Base-by-base conservation (phyloP, 2,797 vertebrate species). In the Erethizon dorsatum region DNA sequence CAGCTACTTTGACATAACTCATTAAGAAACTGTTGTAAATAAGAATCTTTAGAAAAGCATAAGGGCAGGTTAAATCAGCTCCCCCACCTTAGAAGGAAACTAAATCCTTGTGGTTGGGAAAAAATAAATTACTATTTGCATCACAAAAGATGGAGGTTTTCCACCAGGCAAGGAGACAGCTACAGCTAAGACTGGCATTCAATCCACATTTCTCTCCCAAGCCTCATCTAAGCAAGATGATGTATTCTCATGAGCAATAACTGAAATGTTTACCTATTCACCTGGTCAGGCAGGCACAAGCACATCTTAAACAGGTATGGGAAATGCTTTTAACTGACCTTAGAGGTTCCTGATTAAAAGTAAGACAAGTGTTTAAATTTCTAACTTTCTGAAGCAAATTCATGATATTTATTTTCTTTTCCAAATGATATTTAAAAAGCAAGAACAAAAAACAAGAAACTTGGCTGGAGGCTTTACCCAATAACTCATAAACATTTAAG, bases 11-110 rank as follows among this genome's bases (percentile, higher is more conserved):
- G 97, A 97, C 97, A 97, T 97, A 95, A 96, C 82, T 97, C 61
- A 97, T 94, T 97, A 98, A 98, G 93, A 98, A 96, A n/a, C 82
- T 92, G 24, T 12, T 92, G 95, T 65, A 96, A 97, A 97, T 33
- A 96, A 95, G 57, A 90, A 96, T 88, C 94, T 96, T 95, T 61
- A 91, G 83, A 95, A 97, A 93, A 96, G 85, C 75, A 28, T 88
- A 96, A 97, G 0, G 10, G 86, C 79, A 93, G 86, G 90, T 92
- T 90, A 93, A 97, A 97, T 94, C 83, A 96, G 89, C 28, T 93
- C 61, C 59, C 67, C 61, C 20, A 94, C 63, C 63, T 92, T 95
- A 87, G 80, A 92, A 95, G 91, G 67, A 95, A 96, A 95, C 77
- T 83, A 92, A 91, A 91, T 96, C 86, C 71, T 97, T 77, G 47